Evolutionary conservation across 2,113 vertebrate genomes (phyloP).

Genomic region (Thymallus thymallus): DNA sequence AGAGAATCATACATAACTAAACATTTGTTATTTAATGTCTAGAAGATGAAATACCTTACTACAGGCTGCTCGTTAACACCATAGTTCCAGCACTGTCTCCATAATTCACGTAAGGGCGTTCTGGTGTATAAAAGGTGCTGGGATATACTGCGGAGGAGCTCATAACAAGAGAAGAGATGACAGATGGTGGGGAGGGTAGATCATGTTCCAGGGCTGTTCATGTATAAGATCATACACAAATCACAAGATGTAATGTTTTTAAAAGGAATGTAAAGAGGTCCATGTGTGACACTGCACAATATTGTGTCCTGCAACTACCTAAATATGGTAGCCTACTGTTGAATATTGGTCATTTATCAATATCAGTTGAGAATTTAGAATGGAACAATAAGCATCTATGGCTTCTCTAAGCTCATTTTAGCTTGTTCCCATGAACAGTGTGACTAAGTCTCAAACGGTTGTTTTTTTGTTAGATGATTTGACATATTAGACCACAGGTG

Average conservation of each 20-base stretch:
- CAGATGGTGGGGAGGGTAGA: background rate
- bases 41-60: constrained; percentile 23
- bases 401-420: too few species aligned
- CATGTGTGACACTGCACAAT: background rate
- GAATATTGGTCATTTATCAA: too few species aligned
- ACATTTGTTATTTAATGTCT: constrained; percentile 33
- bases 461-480: too few species aligned
- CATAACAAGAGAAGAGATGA: background rate
- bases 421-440: too few species aligned
- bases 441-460: too few species aligned
- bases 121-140: background rate
- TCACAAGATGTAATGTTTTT: too few species aligned
- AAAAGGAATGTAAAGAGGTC: too few species aligned
- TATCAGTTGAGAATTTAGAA: too few species aligned
- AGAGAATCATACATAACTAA: constrained; percentile 17
- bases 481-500: background rate
- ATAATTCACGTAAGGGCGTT: constrained; percentile 29
- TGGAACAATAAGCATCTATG: too few species aligned
- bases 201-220: background rate
- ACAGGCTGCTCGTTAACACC: constrained; percentile 8
- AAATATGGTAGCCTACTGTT: too few species aligned
- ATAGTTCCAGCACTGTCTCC: background rate
- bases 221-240: too few species aligned
- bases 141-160: background rate
- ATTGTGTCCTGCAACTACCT: background rate